These are phyloP conservation scores for Ryuthela nishihirai DNA, from an alignment of 2,888 invertebrate genomes.

Conservation along the genomic window DNA sequence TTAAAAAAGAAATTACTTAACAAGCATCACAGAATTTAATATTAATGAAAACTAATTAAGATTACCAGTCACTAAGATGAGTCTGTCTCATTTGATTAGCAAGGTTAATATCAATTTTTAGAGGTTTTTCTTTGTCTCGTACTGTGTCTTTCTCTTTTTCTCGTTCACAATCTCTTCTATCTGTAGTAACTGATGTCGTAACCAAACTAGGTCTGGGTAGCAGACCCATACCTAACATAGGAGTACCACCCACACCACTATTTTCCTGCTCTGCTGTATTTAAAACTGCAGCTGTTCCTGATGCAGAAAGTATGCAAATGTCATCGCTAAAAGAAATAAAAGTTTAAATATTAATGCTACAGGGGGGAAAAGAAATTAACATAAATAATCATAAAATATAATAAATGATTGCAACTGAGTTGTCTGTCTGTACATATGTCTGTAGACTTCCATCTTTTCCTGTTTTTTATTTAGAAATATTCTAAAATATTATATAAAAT, in stretches of 20 bases:
- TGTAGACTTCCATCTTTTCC: too few species aligned
- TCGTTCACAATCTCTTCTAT: slow-evolving; percentile 7
- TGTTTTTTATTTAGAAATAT: too few species aligned
- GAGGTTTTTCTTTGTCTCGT: slow-evolving; percentile 24
- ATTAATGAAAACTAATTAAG: neutral
- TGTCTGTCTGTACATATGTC: too few species aligned
- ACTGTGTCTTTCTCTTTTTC: slow-evolving; percentile 13
- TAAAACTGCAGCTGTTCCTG: slow-evolving; percentile 83
- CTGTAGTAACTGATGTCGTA: slow-evolving; percentile 8
- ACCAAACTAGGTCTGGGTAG: slow-evolving; percentile 27
- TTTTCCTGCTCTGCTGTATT: slow-evolving; percentile 41
- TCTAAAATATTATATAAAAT: too few species aligned
- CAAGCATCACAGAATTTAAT: neutral
- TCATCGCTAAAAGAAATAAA: slow-evolving; percentile 71
- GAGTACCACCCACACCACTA: slow-evolving; percentile 6
- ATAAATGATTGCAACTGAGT: too few species aligned
- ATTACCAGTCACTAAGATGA: slow-evolving; percentile 27
- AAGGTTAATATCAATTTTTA: slow-evolving; percentile 37
- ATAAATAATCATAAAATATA: too few species aligned
- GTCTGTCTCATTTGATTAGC: slow-evolving; percentile 26
- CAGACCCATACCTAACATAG: slow-evolving; percentile 21
- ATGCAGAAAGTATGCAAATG: slow-evolving; percentile 87
- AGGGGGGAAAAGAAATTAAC: too few species aligned
- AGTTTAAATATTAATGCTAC: neutral
- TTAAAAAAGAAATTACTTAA: too few species aligned